Evolutionary conservation across 1,140 invertebrate species (phyloP).

Genomic region (Acarapis woodi): DNA sequence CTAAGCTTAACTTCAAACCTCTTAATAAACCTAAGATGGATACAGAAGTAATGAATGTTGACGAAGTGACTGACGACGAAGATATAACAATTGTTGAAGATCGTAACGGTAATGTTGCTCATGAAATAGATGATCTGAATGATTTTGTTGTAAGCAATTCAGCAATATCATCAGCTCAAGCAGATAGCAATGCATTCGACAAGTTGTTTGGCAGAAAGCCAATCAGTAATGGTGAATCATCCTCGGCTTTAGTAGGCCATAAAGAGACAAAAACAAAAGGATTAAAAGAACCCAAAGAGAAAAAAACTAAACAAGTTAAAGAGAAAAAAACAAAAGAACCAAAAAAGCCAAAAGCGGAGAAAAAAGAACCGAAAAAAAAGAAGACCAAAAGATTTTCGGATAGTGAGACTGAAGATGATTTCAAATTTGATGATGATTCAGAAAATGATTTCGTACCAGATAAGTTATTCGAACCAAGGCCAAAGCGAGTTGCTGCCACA

Average conservation of each 20-base stretch:
- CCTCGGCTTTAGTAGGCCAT: no score
- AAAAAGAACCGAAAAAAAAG: background rate
- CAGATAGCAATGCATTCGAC: background rate
- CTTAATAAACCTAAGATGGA: no score
- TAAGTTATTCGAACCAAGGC: background rate
- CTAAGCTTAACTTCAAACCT: background rate
- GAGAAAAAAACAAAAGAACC: background rate
- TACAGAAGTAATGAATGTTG: no score
- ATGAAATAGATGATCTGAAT: constrained; percentile 1
- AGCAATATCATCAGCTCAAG: background rate
- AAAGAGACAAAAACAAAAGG: no score
- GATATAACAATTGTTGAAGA: no score
- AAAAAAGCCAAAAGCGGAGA: background rate
- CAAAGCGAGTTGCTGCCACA: background rate
- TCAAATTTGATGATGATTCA: background rate
- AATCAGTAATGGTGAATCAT: no score
- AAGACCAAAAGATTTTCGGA: background rate
- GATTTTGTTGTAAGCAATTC: background rate
- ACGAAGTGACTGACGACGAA: no score
- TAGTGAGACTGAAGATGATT: background rate
- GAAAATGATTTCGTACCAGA: background rate
- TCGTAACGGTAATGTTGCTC: background rate
- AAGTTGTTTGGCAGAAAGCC: background rate
- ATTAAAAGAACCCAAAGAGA: background rate
- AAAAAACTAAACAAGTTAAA: background rate